Evolutionary conservation across 2,888 invertebrate species (phyloP), one percentile per base, ranked within the genome.

Genomic region (Sphaerophoria rueppellii): DNA sequence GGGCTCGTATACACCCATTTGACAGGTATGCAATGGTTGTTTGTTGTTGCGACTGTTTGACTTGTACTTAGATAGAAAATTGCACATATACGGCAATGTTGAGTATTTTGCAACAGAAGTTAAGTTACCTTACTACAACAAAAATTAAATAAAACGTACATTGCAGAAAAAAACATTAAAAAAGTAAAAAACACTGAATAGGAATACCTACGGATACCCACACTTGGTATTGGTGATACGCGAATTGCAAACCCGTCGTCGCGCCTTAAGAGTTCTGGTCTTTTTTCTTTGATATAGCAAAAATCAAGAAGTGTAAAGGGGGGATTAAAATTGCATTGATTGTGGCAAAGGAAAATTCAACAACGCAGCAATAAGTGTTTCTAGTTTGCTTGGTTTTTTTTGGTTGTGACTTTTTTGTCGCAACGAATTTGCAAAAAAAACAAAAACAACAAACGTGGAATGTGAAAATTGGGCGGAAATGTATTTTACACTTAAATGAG

Each of bases 1-100:
- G 81, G 85, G 85, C 85, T 85, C 85, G 85, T 85, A 85, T 81
- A 85, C 81, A 81, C 77, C 81, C 81, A 85, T 81, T 81, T 85
- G 77, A 85, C 85, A 85, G 81, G 81, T 76, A 85, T 85, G 85
- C 76, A 52, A 48, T 83, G 71, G 65, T 67, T 80, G 71, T 80
- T 79, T 76, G 69, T 80, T 85, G 76, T 76, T 80, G 58, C 48
- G 60, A 63, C 70, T 72, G 37, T 58, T 78, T 74, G 40, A 61
- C 82, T 71, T 63, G 81, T 52, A 76, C 81, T 69, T 85, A 73
- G 58, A 85, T 85, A 85, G 76, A 85, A 81, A 81, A 85, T 81
- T 81, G 70, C 69, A 77, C 81, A 76, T 81, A 76, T 76, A 85
- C 48, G 76, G 81, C 54, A 55, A 81, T 80, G 55, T 61, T 80